Percentiles rank a stretch among this genome's conserved stretches.
phyloP scores from a whole-genome alignment of 2,888 invertebrate genomes.

The Brachyptera putata region DNA sequence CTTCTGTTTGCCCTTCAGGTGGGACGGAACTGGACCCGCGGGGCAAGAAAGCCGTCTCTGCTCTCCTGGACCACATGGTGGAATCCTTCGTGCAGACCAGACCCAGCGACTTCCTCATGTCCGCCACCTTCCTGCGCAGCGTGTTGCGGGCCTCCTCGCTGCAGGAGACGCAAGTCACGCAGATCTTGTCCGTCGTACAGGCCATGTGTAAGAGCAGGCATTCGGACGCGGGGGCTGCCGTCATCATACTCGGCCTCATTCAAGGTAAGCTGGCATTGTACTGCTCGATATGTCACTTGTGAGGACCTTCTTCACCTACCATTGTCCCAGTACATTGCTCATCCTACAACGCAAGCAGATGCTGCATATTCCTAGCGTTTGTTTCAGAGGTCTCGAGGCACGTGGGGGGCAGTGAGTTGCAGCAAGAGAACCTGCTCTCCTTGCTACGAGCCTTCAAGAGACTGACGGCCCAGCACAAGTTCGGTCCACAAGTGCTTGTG shows the following conservation, averaged over 20 bases:
- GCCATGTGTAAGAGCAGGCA: constrained; percentile 40
- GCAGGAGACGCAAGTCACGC: constrained; percentile 32
- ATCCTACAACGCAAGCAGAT: no score
- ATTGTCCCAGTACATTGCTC: no score
- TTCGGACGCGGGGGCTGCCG: constrained; percentile 40
- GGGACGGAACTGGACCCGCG: not conserved
- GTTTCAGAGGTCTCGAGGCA: not conserved
- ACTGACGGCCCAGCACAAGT: constrained; percentile 32
- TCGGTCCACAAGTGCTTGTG: constrained; percentile 44
- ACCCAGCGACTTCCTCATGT: not conserved
- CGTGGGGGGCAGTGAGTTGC: not conserved
- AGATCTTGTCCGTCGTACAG: constrained; percentile 39
- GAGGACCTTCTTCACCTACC: no score
- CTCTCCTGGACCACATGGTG: not conserved
- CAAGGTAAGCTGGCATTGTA: constrained; percentile 37
- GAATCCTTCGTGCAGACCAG: not conserved
- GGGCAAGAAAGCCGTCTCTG: not conserved
- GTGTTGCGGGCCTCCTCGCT: not conserved
- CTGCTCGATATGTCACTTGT: no score
- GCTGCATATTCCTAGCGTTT: no score
- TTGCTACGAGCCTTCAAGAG: constrained; percentile 28
- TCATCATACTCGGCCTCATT: constrained; percentile 42
- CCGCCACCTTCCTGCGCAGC: not conserved
- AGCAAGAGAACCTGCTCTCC: constrained; percentile 15
- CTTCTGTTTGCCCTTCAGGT: not conserved